Evolutionary conservation across 2,888 invertebrate genomes (phyloP).

Genomic region (Microctonus aethiopoides): DNA sequence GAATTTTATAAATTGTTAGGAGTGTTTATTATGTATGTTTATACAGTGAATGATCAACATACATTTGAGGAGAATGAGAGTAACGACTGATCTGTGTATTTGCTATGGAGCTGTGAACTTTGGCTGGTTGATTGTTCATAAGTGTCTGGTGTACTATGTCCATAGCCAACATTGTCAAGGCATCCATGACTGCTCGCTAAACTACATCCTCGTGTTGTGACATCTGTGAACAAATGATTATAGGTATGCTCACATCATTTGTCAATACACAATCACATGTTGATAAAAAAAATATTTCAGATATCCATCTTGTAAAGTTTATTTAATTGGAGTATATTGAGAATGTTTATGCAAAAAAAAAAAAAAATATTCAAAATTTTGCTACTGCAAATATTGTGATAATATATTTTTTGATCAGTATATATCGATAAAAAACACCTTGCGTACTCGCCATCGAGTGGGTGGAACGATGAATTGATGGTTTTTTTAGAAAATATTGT

Average conservation of each 20-base stretch:
- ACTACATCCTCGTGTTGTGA: constrained; percentile 59
- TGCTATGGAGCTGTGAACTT: constrained; percentile 53
- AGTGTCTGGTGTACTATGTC: constrained; percentile 34
- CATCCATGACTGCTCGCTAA: constrained; percentile 60
- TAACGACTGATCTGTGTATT: constrained; percentile 59
- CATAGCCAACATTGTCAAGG: constrained; percentile 53
- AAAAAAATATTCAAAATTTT: no score
- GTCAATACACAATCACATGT: background rate
- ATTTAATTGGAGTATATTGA: background rate
- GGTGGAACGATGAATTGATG: constrained; percentile 51
- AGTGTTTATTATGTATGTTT: background rate
- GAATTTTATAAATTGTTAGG: background rate
- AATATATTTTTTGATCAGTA: no score
- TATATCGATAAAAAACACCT: constrained; percentile 51
- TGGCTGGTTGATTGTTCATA: constrained; percentile 41
- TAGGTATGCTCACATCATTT: background rate
- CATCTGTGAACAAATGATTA: constrained; percentile 47
- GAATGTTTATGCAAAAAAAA: background rate
- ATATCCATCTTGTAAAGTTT: no score
- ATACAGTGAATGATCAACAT: constrained; percentile 37
- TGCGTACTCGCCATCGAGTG: constrained; percentile 66
- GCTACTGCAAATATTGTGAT: no score
- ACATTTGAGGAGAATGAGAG: constrained; percentile 62
- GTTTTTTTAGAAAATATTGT: constrained; percentile 48
- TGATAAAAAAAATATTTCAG: background rate